Percentiles rank a stretch among this genome's conserved stretches.
phyloP scores from a whole-genome alignment of 2,113 vertebrate species.

The Mola mola region DNA sequence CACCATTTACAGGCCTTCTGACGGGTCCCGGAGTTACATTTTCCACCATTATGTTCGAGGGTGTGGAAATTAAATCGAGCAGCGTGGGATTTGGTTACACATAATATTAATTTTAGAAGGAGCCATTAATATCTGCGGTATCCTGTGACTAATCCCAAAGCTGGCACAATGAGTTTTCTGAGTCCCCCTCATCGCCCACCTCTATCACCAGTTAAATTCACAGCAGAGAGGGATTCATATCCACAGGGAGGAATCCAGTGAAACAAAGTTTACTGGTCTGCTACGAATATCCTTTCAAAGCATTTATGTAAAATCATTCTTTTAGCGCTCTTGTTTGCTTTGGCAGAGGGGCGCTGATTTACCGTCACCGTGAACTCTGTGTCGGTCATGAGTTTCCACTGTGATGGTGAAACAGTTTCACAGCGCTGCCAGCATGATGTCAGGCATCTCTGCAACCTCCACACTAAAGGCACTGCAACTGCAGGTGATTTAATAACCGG shows the following conservation, averaged over 20 bases:
- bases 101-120: conserved; percentile 71
- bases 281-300: no score
- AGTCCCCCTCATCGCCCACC: not conserved
- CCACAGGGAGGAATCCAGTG: no score
- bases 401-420: not conserved
- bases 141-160: conserved; percentile 78
- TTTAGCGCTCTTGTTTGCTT: no score
- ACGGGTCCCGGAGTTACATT: conserved; percentile 59
- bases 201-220: no score
- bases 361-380: conserved; percentile 10
- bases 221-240: no score
- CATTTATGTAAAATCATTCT: no score
- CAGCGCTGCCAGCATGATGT: not conserved
- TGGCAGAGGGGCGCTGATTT: conserved; percentile 27
- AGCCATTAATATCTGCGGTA: conserved; percentile 73
- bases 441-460: no score
- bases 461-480: not conserved
- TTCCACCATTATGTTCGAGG: conserved; percentile 65
- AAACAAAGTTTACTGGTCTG: no score
- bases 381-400: conserved; percentile 1
- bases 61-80: conserved; percentile 75
- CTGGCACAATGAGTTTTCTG: conserved; percentile 54
- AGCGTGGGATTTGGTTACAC: conserved; percentile 73
- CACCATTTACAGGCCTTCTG: conserved; percentile 67
- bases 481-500: no score